phyloP scores from a whole-genome alignment of 2,888 invertebrate genomes.

The Phragmatobia fuliginosa region DNA sequence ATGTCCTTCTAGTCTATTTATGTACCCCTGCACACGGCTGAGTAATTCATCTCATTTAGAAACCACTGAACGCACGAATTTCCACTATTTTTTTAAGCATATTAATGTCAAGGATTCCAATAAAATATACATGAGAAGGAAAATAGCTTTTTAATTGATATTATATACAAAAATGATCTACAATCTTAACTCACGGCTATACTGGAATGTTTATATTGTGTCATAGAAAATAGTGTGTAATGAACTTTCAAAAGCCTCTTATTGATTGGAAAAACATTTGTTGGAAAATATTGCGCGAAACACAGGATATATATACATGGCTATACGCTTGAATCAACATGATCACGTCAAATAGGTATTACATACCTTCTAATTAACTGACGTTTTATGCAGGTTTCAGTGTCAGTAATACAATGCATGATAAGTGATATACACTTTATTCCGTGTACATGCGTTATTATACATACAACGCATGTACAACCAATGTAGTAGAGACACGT shows the following conservation, averaged over 20 bases:
- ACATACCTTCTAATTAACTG: not conserved
- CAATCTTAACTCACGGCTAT: conserved; percentile 41
- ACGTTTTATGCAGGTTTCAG: not conserved
- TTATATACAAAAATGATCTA: conserved; percentile 59
- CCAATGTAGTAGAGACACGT: too few species aligned
- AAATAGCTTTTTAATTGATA: conserved; percentile 74
- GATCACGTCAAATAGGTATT: not conserved
- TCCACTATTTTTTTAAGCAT: conserved; percentile 40
- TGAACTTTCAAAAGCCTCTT: conserved; percentile 23
- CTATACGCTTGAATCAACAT: not conserved
- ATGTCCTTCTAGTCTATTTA: conserved; percentile 10
- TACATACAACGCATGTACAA: too few species aligned
- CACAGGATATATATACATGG: not conserved
- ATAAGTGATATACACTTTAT: too few species aligned
- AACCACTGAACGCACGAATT: conserved; percentile 72
- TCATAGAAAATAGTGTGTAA: conserved; percentile 44
- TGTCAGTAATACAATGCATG: too few species aligned
- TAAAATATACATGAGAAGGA: conserved; percentile 65
- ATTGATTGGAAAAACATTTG: conserved; percentile 8
- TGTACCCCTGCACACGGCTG: conserved; percentile 13
- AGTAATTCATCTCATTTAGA: not conserved
- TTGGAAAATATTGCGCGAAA: not conserved
- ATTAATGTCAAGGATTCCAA: conserved; percentile 61
- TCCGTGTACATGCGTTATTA: too few species aligned
- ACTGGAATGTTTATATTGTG: conserved; percentile 59